Base-by-base conservation (phyloP, 2,113 vertebrate genomes). In the Osmerus eperlanus region DNA sequence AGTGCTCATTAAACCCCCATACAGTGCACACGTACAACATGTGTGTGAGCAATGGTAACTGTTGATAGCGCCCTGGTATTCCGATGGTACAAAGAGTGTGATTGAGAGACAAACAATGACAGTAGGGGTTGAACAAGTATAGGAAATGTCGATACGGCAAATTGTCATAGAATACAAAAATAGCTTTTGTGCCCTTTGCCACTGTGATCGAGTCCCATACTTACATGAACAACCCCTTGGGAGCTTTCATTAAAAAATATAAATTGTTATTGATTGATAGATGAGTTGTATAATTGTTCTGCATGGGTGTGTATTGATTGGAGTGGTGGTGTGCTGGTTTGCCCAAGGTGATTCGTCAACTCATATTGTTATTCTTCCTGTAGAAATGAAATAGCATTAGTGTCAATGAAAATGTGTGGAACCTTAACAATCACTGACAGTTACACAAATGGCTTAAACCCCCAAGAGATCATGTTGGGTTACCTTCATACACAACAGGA, bases 231-330 rank as follows among this genome's bases (percentile, higher is more conserved):
- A 70, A 55, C 47, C 63, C 73, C 67, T 67, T 47, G 59, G 16
- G 62, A 54, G 56, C 14, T 70, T 80, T 70, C 66, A 80, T 80
- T 73, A 73, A 58, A 73, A 55, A 8, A 55, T 12, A 47, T 2
- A 47, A 47, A 47, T 47, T 9, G 41, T 47, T 73, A 80, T 73
- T 65, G 78, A 80, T 73, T 73, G 78, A 80, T 66, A 76, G 70
- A 80, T 73, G 73, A 73, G 70, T 70, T 61, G 71, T 73, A 71
- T 73, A 73, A 73, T 73, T 76, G 70, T 73, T 80, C 70, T 56
- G 74, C 67, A 61, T 67, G 74, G 66, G 23, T 59, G 56, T 21
- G 2, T 65, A 76, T 76, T 64, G 70, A 76, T 79, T 63, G 61
- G 21, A 62, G 32, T 18, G 67, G 9, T 8, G 51, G 59, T 69